Evolutionary conservation across 2,888 invertebrate species (phyloP).

Genomic region (Unio pictorum): DNA sequence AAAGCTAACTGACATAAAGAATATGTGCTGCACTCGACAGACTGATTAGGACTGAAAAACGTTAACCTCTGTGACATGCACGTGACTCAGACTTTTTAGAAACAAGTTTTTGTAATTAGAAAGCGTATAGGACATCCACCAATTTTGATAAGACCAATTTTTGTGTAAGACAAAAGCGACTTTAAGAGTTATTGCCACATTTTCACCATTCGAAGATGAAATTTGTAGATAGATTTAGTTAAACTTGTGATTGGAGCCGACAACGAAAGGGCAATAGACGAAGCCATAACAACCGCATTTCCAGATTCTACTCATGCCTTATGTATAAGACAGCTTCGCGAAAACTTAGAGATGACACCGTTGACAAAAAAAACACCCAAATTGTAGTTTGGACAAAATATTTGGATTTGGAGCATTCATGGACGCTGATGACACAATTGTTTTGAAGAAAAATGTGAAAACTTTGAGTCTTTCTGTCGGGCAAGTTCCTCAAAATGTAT

Average conservation of each 20-base stretch:
- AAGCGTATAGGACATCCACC: constrained; percentile 1
- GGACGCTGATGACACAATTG: constrained; percentile 3
- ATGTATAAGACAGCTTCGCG: not conserved
- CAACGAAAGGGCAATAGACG: too few species aligned
- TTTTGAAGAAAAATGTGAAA: not conserved
- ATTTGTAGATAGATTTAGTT: too few species aligned
- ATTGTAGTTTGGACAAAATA: not conserved
- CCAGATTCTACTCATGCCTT: too few species aligned
- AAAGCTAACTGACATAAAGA: too few species aligned
- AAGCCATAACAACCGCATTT: too few species aligned
- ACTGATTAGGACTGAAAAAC: too few species aligned
- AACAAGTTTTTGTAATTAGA: not conserved
- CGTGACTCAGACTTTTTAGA: not conserved
- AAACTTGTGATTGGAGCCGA: too few species aligned
- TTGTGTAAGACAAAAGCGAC: not conserved
- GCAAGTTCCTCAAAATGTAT: constrained; percentile 2
- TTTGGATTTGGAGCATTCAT: too few species aligned
- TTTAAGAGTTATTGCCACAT: too few species aligned
- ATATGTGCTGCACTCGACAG: too few species aligned
- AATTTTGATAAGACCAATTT: constrained; percentile 10
- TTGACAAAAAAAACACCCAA: not conserved
- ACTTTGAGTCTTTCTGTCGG: not conserved
- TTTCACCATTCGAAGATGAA: too few species aligned
- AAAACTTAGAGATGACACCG: not conserved
- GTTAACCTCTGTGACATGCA: not conserved